Percentiles rank a stretch among this genome's conserved stretches.
Evolutionary conservation across 1,140 invertebrate genomes (phyloP).

Genomic region (Drosophila sucinea): DNA sequence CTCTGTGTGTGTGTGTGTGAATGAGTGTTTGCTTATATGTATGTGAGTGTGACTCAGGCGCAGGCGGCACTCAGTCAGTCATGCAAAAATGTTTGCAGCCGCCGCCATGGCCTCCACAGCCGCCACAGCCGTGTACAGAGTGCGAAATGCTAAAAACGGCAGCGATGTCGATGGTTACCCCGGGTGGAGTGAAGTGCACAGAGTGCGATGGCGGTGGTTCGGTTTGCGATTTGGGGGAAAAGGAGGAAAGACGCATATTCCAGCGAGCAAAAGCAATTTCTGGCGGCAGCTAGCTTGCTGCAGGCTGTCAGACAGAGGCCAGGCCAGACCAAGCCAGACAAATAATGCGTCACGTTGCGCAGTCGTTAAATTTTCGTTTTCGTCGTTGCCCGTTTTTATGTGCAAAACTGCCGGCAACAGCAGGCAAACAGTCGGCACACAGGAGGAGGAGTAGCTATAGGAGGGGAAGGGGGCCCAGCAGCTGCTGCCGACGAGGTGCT

Average conservation of each 20-base stretch:
- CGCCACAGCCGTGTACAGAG: constrained; percentile 59
- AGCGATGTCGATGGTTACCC: constrained; percentile 35
- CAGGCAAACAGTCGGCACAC: constrained; percentile 24
- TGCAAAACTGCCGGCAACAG: constrained; percentile 67
- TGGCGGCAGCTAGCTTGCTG: constrained; percentile 64
- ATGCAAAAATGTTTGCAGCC: constrained; percentile 78
- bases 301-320: constrained; percentile 49
- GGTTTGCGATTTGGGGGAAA: constrained; percentile 10
- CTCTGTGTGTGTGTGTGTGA: constrained; percentile 36
- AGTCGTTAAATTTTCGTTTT: constrained; percentile 81
- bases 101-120: constrained; percentile 22
- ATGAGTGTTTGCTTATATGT: constrained; percentile 20
- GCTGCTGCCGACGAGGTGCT: constrained; percentile 54
- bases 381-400: constrained; percentile 73
- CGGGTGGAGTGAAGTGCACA: constrained; percentile 41
- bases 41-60: constrained; percentile 68
- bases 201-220: constrained; percentile 12
- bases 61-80: constrained; percentile 71
- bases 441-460: constrained; percentile 41
- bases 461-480: constrained; percentile 34
- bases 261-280: constrained; percentile 77
- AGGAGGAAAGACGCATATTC: constrained; percentile 46
- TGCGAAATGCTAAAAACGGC: constrained; percentile 80
- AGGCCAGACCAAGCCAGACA: constrained; percentile 62
- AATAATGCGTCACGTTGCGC: constrained; percentile 80